Percentiles rank a stretch among this genome's conserved stretches.
Evolutionary conservation across 2,113 vertebrate genomes (phyloP).

Genomic region (Periophthalmus modestus): DNA sequence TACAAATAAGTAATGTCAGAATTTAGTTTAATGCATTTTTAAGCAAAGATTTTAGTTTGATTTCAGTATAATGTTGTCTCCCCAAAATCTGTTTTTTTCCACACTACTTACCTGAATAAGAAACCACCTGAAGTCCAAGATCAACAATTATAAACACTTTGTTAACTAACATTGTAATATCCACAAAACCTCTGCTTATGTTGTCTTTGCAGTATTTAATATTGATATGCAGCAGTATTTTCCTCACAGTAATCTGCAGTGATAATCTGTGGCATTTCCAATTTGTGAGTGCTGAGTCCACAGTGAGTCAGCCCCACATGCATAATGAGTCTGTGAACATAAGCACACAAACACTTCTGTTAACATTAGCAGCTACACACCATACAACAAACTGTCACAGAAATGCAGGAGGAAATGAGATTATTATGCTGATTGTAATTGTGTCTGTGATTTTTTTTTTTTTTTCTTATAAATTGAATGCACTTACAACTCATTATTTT

Average conservation of each 20-base stretch:
- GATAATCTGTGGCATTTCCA: slow-evolving; percentile 9
- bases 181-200: not conserved
- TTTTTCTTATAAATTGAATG: not conserved
- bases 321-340: not conserved
- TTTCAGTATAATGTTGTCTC: no score
- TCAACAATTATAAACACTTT: not conserved
- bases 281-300: slow-evolving; percentile 6
- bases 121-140: not conserved
- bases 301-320: slow-evolving; percentile 12
- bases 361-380: not conserved
- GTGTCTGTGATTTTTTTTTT: not conserved
- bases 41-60: no score
- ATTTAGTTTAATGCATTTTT: no score
- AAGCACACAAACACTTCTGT: not conserved
- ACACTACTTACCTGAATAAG: not conserved
- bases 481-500: not conserved
- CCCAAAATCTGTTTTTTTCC: not conserved
- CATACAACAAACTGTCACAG: not conserved
- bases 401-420: not conserved
- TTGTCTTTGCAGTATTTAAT: not conserved
- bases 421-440: not conserved
- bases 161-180: not conserved
- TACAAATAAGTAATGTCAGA: no score
- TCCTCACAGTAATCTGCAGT: not conserved
- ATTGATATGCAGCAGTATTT: not conserved